Conservation (phyloP, 2,888 invertebrate genomes). For the Hirtodrosophila trivittata region DNA sequence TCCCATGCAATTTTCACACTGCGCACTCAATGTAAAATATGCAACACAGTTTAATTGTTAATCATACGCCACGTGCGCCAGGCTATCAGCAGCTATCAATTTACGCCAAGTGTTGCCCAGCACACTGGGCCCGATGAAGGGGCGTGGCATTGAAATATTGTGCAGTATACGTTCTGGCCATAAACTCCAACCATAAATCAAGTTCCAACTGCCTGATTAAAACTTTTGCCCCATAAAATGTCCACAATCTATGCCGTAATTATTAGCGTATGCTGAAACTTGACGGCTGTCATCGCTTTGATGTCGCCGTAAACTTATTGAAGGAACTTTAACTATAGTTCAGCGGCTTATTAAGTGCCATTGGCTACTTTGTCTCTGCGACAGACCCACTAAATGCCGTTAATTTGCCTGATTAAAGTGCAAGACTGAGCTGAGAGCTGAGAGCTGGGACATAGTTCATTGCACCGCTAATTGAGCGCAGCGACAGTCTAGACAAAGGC, state of each 20-base stretch:
- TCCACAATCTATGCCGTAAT: conserved; percentile 46
- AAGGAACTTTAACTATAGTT: conserved; percentile 22
- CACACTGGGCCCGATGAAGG: background rate
- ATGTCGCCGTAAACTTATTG: conserved; percentile 58
- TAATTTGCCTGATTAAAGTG: conserved; percentile 62
- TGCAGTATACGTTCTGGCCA: background rate
- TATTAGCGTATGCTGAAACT: conserved; percentile 57
- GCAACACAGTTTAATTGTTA: conserved; percentile 63
- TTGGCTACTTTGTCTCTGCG: conserved; percentile 38
- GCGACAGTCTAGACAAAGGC: conserved; percentile 50
- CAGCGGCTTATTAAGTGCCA: conserved; percentile 60
- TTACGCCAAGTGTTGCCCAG: background rate
- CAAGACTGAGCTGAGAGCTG: background rate
- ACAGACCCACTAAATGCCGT: conserved; percentile 48
- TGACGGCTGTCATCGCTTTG: conserved; percentile 49
- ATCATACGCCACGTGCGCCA: conserved; percentile 67
- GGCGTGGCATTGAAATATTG: too few species aligned
- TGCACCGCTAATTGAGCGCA: conserved; percentile 65
- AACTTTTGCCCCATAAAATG: conserved; percentile 40
- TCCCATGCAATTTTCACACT: conserved; percentile 44
- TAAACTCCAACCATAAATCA: background rate
- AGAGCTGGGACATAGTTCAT: conserved; percentile 53
- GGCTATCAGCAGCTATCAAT: background rate
- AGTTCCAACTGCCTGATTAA: background rate
- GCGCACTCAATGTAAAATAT: conserved; percentile 55